Percentiles rank a stretch among this genome's conserved stretches.
Conservation (phyloP, 2,797 vertebrate species). For the Propithecus perrieri region DNA sequence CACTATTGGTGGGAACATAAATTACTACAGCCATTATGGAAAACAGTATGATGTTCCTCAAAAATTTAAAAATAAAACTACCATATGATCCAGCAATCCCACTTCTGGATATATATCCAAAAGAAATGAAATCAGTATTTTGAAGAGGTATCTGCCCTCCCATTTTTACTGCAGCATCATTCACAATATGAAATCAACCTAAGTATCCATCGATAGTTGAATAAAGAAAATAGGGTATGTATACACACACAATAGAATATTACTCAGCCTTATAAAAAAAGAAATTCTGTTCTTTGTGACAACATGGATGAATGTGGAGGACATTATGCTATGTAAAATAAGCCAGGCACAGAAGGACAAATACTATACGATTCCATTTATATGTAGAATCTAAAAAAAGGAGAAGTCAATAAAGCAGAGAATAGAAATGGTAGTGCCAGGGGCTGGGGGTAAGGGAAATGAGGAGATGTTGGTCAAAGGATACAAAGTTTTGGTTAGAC, state of each 20-base stretch:
- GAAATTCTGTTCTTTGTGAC: not conserved
- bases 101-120: not conserved
- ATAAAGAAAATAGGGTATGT: not conserved
- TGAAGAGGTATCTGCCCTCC: not conserved
- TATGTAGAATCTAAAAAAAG: not conserved
- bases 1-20: not conserved
- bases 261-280: not conserved
- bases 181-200: not conserved
- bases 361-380: not conserved
- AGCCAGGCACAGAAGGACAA: not conserved
- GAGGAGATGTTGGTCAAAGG: not conserved
- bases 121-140: not conserved
- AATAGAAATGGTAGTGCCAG: too few species aligned
- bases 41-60: not conserved
- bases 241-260: not conserved
- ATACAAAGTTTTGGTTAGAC: not conserved
- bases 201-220: not conserved
- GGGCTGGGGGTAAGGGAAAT: not conserved
- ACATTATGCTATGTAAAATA: not conserved
- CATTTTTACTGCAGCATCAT: not conserved
- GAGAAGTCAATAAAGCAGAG: not conserved
- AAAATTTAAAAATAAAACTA: not conserved
- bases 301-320: not conserved
- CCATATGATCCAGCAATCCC: not conserved
- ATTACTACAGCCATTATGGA: not conserved